Percentiles rank a stretch among this genome's conserved stretches.
phyloP scores from a whole-genome alignment of 1,140 invertebrate species.

The Pantala flavescens region DNA sequence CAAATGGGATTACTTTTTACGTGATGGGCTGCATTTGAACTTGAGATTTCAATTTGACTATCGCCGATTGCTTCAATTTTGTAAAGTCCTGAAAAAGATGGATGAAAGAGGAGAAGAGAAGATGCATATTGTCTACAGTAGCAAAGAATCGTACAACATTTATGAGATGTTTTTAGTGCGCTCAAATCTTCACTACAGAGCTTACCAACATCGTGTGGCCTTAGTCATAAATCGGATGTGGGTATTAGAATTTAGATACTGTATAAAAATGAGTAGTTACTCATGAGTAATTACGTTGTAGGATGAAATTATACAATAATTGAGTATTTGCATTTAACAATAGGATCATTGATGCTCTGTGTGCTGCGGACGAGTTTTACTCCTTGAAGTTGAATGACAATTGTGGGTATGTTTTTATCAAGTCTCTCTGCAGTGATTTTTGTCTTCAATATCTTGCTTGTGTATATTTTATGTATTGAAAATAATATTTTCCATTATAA shows the following conservation, averaged over 20 bases:
- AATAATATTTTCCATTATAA: no score
- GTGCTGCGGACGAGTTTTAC: background rate
- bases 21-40: conserved; percentile 45
- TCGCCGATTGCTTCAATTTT: conserved; percentile 25
- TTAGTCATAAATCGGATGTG: conserved; percentile 34
- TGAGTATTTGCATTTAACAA: background rate
- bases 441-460: no score
- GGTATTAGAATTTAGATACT: no score
- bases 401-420: background rate
- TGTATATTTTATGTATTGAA: no score
- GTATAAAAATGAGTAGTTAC: no score
- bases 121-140: conserved; percentile 31
- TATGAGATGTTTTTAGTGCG: conserved; percentile 39
- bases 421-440: no score
- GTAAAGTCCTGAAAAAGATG: background rate
- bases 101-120: conserved; percentile 28
- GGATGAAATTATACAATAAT: background rate
- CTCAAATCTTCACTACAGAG: conserved; percentile 33
- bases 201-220: conserved; percentile 38
- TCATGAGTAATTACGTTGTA: background rate
- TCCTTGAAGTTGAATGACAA: background rate
- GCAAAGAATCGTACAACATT: conserved; percentile 35
- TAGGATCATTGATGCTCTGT: background rate
- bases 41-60: conserved; percentile 39
- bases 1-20: conserved; percentile 57